phyloP scores from a whole-genome alignment of 1,140 invertebrate species.

The Philotrypesis tridentata region DNA sequence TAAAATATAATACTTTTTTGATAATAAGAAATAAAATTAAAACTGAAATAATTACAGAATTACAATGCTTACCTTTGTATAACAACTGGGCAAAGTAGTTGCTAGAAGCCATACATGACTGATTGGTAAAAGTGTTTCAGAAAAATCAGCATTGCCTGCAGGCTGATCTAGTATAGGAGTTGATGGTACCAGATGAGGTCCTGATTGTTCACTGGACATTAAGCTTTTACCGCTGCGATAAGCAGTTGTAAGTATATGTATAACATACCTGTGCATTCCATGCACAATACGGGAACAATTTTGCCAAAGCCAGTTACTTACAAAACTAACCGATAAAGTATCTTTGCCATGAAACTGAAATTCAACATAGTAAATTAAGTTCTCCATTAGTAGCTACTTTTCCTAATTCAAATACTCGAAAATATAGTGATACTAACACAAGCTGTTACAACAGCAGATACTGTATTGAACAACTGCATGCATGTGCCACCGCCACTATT shows the following conservation, averaged over 20 bases:
- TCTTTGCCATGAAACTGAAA: conserved; percentile 84
- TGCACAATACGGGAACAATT: conserved; percentile 84
- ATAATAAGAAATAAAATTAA: not conserved
- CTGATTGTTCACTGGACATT: conserved; percentile 65
- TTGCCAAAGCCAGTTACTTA: conserved; percentile 85
- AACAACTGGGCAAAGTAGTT: conserved; percentile 81
- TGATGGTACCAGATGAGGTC: conserved; percentile 77
- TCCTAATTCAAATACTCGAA: not conserved
- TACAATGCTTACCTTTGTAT: conserved; percentile 72
- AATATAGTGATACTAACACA: conserved; percentile 72
- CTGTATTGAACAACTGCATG: conserved; percentile 78
- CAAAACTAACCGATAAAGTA: conserved; percentile 81
- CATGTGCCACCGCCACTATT: conserved; percentile 77
- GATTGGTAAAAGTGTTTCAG: conserved; percentile 73
- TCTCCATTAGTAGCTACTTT: not conserved
- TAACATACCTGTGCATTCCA: conserved; percentile 85
- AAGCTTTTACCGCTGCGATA: conserved; percentile 79
- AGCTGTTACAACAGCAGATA: conserved; percentile 81
- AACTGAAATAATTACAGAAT: not conserved
- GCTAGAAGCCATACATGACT: conserved; percentile 88
- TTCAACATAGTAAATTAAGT: conserved; percentile 45
- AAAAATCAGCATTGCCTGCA: conserved; percentile 69
- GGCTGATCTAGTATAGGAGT: conserved; percentile 83
- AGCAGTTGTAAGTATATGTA: conserved; percentile 85
- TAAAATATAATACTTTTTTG: not conserved